Evolutionary conservation across 2,113 vertebrate species (phyloP), one percentile per base, ranked within the genome.

Genomic region (Gasterosteus aculeatus): DNA sequence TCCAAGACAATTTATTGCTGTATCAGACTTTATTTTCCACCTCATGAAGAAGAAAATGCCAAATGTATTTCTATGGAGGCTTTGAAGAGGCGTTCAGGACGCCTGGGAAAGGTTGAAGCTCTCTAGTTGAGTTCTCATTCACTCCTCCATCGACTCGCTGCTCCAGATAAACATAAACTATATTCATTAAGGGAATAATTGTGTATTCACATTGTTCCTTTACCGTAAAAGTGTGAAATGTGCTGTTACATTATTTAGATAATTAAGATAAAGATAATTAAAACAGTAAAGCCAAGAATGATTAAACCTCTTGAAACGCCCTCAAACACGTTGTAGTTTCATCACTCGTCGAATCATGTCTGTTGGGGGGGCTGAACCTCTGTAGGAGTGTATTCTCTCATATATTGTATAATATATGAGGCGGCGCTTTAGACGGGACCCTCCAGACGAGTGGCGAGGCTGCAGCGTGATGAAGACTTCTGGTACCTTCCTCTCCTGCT

Each of bases 261-360:
- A n/a, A n/a, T n/a, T n/a, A n/a, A n/a, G n/a, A n/a, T n/a, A n/a
- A 7, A n/a, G 2, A 49, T 39, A 4, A 49, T 5, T 39, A 7
- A 54, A 42, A 56, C 19, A 64, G 10, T 46, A 2, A 47, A 12
- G 58, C 26, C 26, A 64, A 33, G 42, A 78, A 75, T 71, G 62
- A 62, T 75, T 42, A n/a, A 22, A 22, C 19, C 4, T 11, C n/a
- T n/a, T 56, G 19, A 39, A 39, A 39, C 44, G 42, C 62, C 44
- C 63, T 64, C 42, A 22, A 56, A 72, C 58, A 56, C 29, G 5
- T 15, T 10, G 38, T 31, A 39, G 67, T 49, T 76, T 63, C 78
- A 59, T 33, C 33, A 33, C 33, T 5, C 2, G 33, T 33, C 33
- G 5, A 33, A 33, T 38, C 19, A 54, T 49, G 41, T 61, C 61